Percentiles rank a stretch among this genome's conserved stretches.
Evolutionary conservation across 2,113 vertebrate species (phyloP).

Genomic region (Girardinichthys multiradiatus): DNA sequence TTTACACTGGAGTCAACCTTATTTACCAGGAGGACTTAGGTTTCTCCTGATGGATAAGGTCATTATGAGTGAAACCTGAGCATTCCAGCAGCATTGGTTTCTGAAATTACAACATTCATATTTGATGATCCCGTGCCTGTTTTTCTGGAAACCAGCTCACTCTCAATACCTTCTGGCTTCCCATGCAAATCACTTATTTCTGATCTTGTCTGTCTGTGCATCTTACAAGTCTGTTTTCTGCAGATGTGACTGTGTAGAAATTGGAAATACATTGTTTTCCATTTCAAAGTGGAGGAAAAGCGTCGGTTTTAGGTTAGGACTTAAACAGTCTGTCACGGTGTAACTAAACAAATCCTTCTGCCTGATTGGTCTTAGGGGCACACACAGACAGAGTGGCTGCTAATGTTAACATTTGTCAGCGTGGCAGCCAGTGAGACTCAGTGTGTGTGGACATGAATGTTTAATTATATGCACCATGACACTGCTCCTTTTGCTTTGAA

Average conservation of each 20-base stretch:
- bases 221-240: not conserved
- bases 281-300: conserved; percentile 34
- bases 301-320: conserved; percentile 14
- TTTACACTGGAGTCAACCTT: no score
- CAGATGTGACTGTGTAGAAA: not conserved
- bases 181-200: conserved; percentile 42
- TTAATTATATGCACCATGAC: conserved; percentile 46
- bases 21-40: no score
- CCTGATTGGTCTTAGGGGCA: conserved; percentile 8
- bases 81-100: no score
- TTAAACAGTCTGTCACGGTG: conserved; percentile 30
- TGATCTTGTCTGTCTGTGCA: conserved; percentile 14
- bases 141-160: conserved; percentile 18
- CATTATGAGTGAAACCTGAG: no score
- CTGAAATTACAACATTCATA: conserved; percentile 56
- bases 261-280: conserved; percentile 43
- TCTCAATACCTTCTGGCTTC: conserved; percentile 1
- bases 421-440: conserved; percentile 14
- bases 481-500: conserved; percentile 4
- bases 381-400: conserved; percentile 2
- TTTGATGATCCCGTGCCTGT: conserved; percentile 58
- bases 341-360: conserved; percentile 26
- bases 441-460: conserved; percentile 22
- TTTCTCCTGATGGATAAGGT: no score
- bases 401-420: conserved; percentile 32